Base-by-base conservation (phyloP, 1,140 invertebrate genomes). In the Drosophila teissieri region DNA sequence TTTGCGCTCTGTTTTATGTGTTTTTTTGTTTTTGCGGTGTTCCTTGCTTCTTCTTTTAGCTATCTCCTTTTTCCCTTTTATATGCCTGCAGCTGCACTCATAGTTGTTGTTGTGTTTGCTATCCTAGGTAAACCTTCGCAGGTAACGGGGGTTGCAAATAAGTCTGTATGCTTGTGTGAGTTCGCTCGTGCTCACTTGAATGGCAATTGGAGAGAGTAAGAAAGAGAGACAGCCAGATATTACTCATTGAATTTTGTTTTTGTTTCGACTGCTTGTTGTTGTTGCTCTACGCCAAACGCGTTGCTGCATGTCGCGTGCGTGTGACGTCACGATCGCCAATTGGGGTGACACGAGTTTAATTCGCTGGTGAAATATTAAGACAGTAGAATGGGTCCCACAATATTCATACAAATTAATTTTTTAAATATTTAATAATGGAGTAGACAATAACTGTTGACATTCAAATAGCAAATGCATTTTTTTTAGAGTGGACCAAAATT, bases 221-320 rank as follows among this genome's bases (percentile, higher is more conserved):
- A 4, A 17, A n/a, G 36, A 53, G 60, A 55, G 31, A 36, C 15
- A 37, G 24, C 36, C 17, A 37, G 39, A 42, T 27, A 49, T 65
- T 72, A 69, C 57, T 61, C 53, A 49, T 49, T 61, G 57, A 45
- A 10, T 64, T 49, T 65, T 42, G 52, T 42, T 76, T 46, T 40
- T 62, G 52, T 36, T 24, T 51, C 49, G 49, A 19, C 15, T 24
- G 45, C 14, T 46, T 51, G 27, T 51, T 67, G 53, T 48, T 73
- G 60, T 58, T 39, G 65, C 7, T 52, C 11, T 19, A 12, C 15
- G 36, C 11, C 51, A 24, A 70, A 79, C 83, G 63, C 45, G 83
- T 86, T 65, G 42, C 80, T 86, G 75, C 83, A 86, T 88, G 83
- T 86, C 79, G 78, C 65, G 67, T 65, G 52, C 56, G 40, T 24